phyloP scores from a whole-genome alignment of 2,888 invertebrate genomes.

The Sepioteuthis lessoniana region DNA sequence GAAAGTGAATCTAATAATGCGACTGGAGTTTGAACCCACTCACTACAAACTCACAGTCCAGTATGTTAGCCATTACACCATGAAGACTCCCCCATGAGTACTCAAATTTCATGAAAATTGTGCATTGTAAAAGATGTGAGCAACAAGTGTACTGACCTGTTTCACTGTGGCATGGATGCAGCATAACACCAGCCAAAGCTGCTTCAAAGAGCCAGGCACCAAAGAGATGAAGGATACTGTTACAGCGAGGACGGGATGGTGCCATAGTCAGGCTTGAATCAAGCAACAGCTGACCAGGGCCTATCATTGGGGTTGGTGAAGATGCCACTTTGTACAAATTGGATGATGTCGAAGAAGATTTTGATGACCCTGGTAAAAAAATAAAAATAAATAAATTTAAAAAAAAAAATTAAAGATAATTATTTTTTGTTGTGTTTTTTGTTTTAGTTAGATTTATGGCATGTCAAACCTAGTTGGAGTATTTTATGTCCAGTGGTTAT shows the following conservation, averaged over 20 bases:
- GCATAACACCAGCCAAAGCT: constrained; percentile 88
- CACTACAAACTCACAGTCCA: no score
- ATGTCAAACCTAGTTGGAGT: no score
- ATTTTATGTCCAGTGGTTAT: no score
- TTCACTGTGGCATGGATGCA: constrained; percentile 69
- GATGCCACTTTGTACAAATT: constrained; percentile 55
- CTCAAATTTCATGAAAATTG: background rate
- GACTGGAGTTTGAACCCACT: no score
- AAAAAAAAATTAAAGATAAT: background rate
- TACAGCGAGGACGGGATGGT: constrained; percentile 86
- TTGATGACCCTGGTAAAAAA: constrained; percentile 47
- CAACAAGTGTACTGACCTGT: constrained; percentile 58
- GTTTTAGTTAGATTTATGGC: no score
- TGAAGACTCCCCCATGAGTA: no score
- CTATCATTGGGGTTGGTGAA: constrained; percentile 77
- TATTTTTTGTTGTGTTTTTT: background rate
- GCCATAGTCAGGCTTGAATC: constrained; percentile 70
- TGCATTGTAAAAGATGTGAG: background rate
- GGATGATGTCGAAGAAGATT: constrained; percentile 52
- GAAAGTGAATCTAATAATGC: no score
- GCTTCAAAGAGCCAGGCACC: constrained; percentile 98
- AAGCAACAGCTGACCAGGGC: constrained; percentile 75
- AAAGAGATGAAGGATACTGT: constrained; percentile 94
- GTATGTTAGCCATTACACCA: no score
- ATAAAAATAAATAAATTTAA: background rate